phyloP scores from a whole-genome alignment of 2,797 vertebrate genomes.

The Sebastes matsubarae region DNA sequence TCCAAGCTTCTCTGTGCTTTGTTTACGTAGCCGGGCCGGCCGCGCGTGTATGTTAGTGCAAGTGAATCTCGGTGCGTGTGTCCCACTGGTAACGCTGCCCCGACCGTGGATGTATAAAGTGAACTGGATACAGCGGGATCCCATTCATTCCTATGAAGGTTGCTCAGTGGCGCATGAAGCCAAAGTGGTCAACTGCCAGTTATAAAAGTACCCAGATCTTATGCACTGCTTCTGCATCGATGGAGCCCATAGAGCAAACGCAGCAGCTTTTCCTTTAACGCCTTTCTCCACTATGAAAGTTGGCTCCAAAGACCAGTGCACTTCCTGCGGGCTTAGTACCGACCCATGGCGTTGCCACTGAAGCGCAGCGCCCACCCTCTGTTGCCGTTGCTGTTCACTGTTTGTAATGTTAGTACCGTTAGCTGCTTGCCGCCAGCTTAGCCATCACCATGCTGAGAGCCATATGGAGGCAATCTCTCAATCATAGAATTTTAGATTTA shows the following conservation, averaged over 20 bases:
- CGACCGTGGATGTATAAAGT: neutral
- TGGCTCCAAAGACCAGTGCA: no score
- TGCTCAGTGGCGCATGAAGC: neutral
- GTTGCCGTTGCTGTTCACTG: no score
- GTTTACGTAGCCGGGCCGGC: neutral
- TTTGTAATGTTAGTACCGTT: no score
- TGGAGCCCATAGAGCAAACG: no score
- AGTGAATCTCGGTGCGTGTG: fast-evolving
- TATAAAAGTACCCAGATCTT: neutral
- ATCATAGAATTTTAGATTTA: neutral
- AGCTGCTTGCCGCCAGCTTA: fast-evolving
- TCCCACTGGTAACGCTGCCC: fast-evolving
- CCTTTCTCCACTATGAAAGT: no score
- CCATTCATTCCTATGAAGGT: no score
- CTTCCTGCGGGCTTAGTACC: no score
- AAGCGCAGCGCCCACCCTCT: no score
- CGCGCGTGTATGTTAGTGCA: no score
- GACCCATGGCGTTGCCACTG: no score
- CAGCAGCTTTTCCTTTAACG: no score
- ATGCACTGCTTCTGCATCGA: no score
- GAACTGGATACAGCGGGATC: neutral
- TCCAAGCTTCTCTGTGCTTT: neutral
- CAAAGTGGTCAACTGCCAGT: neutral
- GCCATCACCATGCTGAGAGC: fast-evolving
- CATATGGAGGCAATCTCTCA: neutral